Conservation (phyloP, 2,888 invertebrate genomes). For the Yponomeuta evonymella region DNA sequence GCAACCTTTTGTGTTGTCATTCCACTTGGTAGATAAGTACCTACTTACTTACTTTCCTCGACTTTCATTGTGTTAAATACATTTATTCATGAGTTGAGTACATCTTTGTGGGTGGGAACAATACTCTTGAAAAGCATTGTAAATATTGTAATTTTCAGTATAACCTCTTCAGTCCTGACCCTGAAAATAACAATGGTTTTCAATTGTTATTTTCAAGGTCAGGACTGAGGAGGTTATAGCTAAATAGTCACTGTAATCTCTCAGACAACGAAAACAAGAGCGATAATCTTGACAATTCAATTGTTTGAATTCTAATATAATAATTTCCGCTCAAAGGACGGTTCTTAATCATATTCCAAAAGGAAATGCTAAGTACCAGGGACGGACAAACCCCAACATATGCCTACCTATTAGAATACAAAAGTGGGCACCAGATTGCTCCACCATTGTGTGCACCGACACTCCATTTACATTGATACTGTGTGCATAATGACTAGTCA, state of each 20-base stretch:
- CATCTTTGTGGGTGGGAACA: not conserved
- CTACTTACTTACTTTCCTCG: slow-evolving; percentile 16
- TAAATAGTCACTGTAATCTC: not conserved
- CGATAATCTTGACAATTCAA: not conserved
- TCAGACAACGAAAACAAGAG: not conserved
- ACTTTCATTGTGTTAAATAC: slow-evolving; percentile 25
- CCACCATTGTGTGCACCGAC: slow-evolving; percentile 41
- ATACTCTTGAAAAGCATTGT: not conserved
- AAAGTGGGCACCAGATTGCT: slow-evolving; percentile 43
- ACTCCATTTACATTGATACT: slow-evolving; percentile 21
- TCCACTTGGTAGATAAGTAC: slow-evolving; percentile 18
- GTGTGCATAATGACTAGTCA: slow-evolving; percentile 39
- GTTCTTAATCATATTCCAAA: not conserved
- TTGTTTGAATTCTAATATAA: not conserved
- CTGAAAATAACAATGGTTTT: no score
- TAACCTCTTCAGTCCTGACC: no score
- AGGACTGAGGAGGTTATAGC: no score
- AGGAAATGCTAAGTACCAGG: not conserved
- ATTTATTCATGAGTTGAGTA: slow-evolving; percentile 25
- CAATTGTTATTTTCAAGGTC: no score
- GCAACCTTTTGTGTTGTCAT: slow-evolving; percentile 5
- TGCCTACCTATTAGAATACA: slow-evolving; percentile 61
- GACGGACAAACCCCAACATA: slow-evolving; percentile 44
- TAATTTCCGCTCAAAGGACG: not conserved
- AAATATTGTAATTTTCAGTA: not conserved